Base-by-base conservation (phyloP, 2,797 vertebrate genomes). In the Cottoperca gobio region DNA sequence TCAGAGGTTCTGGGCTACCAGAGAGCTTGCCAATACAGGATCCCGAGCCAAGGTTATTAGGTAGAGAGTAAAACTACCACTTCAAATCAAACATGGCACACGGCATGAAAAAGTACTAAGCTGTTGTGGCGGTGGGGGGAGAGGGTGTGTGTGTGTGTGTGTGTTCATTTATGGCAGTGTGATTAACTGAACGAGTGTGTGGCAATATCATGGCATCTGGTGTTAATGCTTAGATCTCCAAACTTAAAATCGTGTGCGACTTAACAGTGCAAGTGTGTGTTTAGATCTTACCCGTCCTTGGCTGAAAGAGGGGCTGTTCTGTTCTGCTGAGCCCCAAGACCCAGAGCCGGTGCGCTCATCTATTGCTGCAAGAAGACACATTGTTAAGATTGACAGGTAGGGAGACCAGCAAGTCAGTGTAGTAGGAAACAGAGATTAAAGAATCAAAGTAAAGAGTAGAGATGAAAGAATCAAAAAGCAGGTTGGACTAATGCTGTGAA, bases 261-360 rank as follows among this genome's bases (percentile, higher is more conserved):
- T 75, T n/a, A 68, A 59, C 65, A 70, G 63, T n/a, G 46, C 0
- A 28, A 58, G 42, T 39, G 31, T 43, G 49, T 78, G 75, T 81
- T 86, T 35, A 73, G 54, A 73, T 78, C 94, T 96, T 95, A 99
- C 97, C 96, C 97, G 95, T 92, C 95, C 95, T 91, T 98, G 96
- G 92, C 95, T 97, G 81, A 98, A 99, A 3, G 98, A 95, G 74
- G 97, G 96, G 86, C 95, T 97, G 93, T 96, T 97, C 94, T 99
- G 98, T 90, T 99, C 97, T 82, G 94, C 92, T 1, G 95, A 73
- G 70, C 93, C 96, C 98, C 98, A 99, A 87, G 97, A 96, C 81
- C 97, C 97, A 11, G 97, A 95, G 86, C 95, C 91, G 0, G 94
- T 93, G 73, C 98, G 96, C 86, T 99, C 98, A 70, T 99, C 98